A percentile compares a stretch with the other conserved stretches of the same genome.
Evolutionary conservation across 2,888 invertebrate species (phyloP).

Genomic region (Melieria picta): DNA sequence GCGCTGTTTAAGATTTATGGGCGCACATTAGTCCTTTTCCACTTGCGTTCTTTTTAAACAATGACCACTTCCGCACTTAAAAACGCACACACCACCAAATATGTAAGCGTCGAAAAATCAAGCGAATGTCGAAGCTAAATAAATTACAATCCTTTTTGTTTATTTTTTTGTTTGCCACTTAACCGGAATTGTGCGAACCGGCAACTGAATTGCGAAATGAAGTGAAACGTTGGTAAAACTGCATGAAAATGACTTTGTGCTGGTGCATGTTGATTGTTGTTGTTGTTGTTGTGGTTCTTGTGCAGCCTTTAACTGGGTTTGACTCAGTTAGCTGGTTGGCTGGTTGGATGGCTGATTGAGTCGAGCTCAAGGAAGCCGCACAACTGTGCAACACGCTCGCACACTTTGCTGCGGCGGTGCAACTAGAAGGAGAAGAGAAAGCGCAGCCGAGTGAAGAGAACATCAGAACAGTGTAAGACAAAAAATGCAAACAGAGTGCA

Average conservation of each 20-base stretch:
- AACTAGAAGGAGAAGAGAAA: too few relatives aligned
- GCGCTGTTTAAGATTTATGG: too few relatives aligned
- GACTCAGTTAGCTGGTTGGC: conserved; percentile 31
- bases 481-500: too few relatives aligned
- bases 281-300: conserved; percentile 6
- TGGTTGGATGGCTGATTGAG: conserved; percentile 24
- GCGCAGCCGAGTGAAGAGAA: too few relatives aligned
- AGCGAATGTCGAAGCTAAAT: not conserved
- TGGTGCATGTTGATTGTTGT: not conserved
- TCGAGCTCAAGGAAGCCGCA: conserved; percentile 12
- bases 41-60: too few relatives aligned
- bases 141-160: not conserved
- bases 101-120: too few relatives aligned
- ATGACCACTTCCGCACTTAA: too few relatives aligned
- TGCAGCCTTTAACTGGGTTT: conserved; percentile 14
- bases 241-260: conserved; percentile 6
- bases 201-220: conserved; percentile 40
- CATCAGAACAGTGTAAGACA: too few relatives aligned
- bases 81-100: too few relatives aligned
- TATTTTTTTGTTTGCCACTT: conserved; percentile 22
- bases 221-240: conserved; percentile 36
- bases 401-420: not conserved
- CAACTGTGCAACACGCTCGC: conserved; percentile 8
- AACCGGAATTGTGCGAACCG: conserved; percentile 42
- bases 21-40: too few relatives aligned